Evolutionary conservation across 2,888 invertebrate genomes (phyloP).

Genomic region (Pachydiplax longipennis): DNA sequence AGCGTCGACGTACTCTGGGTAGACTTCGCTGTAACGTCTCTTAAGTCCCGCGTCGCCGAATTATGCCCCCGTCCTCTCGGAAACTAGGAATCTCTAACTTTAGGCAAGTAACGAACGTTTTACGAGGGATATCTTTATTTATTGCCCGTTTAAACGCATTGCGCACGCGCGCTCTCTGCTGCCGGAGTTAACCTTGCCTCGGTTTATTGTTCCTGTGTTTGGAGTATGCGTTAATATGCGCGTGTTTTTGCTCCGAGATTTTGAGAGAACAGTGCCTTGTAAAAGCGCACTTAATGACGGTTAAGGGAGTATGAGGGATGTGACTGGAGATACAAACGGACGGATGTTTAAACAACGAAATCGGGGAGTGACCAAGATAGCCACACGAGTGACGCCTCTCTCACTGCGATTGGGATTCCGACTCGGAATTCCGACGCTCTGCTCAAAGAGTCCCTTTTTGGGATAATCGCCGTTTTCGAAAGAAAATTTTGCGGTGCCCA

Average conservation of each 20-base stretch:
- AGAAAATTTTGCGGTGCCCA: background rate
- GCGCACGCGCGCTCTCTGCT: background rate
- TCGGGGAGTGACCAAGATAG: background rate
- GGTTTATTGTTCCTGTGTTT: background rate
- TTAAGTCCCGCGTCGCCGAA: background rate
- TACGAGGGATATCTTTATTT: background rate
- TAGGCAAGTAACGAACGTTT: background rate
- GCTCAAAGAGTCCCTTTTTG: background rate
- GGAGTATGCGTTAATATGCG: background rate
- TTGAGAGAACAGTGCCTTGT: background rate
- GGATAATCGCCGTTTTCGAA: background rate
- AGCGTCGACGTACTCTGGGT: background rate
- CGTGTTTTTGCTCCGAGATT: background rate
- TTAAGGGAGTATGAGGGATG: background rate
- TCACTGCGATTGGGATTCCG: background rate
- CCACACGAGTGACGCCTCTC: background rate
- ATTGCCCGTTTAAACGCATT: background rate
- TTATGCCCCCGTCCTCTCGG: background rate
- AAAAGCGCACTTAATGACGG: background rate
- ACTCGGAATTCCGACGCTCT: background rate
- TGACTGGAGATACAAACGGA: background rate
- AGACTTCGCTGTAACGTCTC: background rate
- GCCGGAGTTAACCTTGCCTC: background rate
- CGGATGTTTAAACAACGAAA: background rate
- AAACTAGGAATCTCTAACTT: background rate